Conservation (phyloP, 2,888 invertebrate genomes). For the Oligia strigilis region DNA sequence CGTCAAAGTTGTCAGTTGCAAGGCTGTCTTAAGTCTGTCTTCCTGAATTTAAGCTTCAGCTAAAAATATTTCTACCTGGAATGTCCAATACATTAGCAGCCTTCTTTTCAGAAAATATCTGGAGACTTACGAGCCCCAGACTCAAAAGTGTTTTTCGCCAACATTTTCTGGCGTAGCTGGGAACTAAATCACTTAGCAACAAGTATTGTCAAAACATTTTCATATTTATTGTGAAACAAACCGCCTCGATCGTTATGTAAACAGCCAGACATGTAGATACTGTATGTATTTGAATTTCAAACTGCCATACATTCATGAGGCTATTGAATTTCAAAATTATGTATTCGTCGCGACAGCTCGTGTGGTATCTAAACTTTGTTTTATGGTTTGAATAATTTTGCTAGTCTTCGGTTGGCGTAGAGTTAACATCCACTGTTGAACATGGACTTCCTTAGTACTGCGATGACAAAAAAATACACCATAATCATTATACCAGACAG, state of each 20-base stretch:
- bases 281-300: slow-evolving; percentile 50
- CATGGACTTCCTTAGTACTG: background rate
- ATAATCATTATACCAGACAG: background rate
- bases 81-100: background rate
- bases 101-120: background rate
- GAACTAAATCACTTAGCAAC: slow-evolving; percentile 22
- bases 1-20: background rate
- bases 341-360: slow-evolving; percentile 18
- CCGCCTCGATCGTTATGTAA: slow-evolving; percentile 34
- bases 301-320: slow-evolving; percentile 31
- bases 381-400: slow-evolving; percentile 20
- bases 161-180: background rate
- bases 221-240: slow-evolving; percentile 37
- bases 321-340: slow-evolving; percentile 46
- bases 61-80: background rate
- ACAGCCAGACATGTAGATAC: slow-evolving; percentile 43
- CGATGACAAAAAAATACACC: background rate
- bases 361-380: slow-evolving; percentile 27
- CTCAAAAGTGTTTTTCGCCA: background rate
- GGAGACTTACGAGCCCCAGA: background rate
- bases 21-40: background rate
- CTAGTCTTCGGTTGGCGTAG: background rate
- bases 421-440: background rate
- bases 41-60: background rate
- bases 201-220: slow-evolving; percentile 19